Percentiles rank a stretch among this genome's conserved stretches.
phyloP scores from a whole-genome alignment of 64 coral and sea anemone species.

The Orbicella faveolata region DNA sequence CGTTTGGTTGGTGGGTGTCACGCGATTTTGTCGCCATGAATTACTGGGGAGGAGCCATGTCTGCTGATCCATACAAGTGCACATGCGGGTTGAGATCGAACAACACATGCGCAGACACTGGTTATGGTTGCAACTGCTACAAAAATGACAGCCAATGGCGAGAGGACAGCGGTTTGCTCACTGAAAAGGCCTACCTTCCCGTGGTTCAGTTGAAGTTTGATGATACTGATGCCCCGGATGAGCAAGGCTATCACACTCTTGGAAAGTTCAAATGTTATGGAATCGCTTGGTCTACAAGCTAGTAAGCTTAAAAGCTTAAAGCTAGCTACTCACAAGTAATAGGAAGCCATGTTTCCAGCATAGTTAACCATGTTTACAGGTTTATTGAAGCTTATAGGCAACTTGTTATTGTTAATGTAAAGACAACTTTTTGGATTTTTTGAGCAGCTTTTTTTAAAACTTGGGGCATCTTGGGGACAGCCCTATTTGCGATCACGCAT shows the following conservation, averaged over 20 bases:
- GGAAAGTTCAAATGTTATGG: constrained; percentile 2
- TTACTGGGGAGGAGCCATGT: not conserved
- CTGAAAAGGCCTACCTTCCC: not conserved
- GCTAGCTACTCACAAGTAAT: no score
- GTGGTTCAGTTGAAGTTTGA: constrained; percentile 7
- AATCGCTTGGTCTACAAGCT: not conserved
- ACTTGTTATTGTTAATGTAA: no score
- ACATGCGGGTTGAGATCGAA: constrained; percentile 1
- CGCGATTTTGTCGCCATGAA: not conserved
- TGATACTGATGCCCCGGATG: not conserved
- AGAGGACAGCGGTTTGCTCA: not conserved
- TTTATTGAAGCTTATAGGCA: no score
- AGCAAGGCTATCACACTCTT: not conserved
- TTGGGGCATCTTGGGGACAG: no score
- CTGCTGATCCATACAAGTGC: not conserved
- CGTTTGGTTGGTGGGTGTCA: constrained; percentile 42
- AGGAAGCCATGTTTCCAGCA: no score
- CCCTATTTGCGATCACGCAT: no score
- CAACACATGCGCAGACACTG: not conserved
- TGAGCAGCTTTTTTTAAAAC: no score
- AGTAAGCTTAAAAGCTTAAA: no score
- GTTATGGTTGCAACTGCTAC: constrained; percentile 28
- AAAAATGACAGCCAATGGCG: not conserved
- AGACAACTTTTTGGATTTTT: no score
- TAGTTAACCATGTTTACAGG: no score